These are phyloP conservation scores for Aleiodes alternator DNA, from an alignment of 2,888 invertebrate species.

Conservation along the genomic window DNA sequence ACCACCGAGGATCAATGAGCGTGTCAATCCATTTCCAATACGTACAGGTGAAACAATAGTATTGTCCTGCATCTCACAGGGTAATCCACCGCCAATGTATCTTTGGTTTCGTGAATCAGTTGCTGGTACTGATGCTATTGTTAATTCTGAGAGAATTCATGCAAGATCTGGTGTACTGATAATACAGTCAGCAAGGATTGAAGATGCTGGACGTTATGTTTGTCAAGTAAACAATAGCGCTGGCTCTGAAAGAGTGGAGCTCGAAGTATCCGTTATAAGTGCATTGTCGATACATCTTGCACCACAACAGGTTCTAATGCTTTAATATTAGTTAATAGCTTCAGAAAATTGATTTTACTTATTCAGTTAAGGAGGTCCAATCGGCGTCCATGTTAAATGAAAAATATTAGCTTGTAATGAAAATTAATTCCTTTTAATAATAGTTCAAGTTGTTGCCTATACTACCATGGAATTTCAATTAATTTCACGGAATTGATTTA, in stretches of 20 bases:
- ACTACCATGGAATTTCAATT: no score
- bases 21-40: slow-evolving; percentile 71
- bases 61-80: slow-evolving; percentile 76
- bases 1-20: slow-evolving; percentile 74
- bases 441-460: no score
- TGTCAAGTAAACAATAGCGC: slow-evolving; percentile 95
- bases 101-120: slow-evolving; percentile 73
- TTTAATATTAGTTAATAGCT: not conserved
- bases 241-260: slow-evolving; percentile 78
- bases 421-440: no score
- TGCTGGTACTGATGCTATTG: slow-evolving; percentile 70
- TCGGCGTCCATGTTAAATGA: no score
- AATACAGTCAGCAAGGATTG: slow-evolving; percentile 77
- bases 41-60: slow-evolving; percentile 75
- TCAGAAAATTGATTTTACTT: not conserved
- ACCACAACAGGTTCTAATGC: slow-evolving; percentile 71
- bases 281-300: slow-evolving; percentile 71
- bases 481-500: no score
- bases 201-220: slow-evolving; percentile 91
- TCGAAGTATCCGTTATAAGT: slow-evolving; percentile 73
- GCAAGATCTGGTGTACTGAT: slow-evolving; percentile 73
- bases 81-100: slow-evolving; percentile 75
- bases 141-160: slow-evolving; percentile 72
- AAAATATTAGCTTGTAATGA: no score
- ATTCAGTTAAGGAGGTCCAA: not conserved